Evolutionary conservation across 2,888 invertebrate genomes (phyloP), one percentile per base, ranked within the genome.

Genomic region (Polia nebulosa): DNA sequence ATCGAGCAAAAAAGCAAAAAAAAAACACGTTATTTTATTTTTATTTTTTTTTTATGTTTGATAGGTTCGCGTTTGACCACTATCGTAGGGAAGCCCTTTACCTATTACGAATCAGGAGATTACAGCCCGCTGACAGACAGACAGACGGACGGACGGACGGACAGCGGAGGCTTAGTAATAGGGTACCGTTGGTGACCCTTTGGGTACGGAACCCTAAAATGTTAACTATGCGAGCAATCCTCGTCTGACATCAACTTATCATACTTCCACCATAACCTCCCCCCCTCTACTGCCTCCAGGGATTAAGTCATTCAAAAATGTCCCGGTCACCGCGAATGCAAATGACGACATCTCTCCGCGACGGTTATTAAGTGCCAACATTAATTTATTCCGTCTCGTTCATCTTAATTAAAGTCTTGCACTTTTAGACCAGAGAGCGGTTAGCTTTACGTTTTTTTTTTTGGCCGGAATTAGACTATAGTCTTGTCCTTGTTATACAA

Each of bases 381-480:
- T 76, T 89, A 89, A 89, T 87, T 86, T 89, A 90, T 89, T 88
- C 89, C 69, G 56, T 73, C 83, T 80, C 82, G 85, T 87, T 85
- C 81, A 72, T 87, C 88, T 87, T 88, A 88, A 89, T 89, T 89
- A 88, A 88, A 86, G 86, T 86, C 89, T 85, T 89, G 89, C 89
- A 89, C 88, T 88, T 88, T 86, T 85, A 82, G 77, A 78, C 59
- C 67, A 20, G 45, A 57, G 53, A 63, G 58, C 49, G 29, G 51
- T 44, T 56, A 67, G 45, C 44, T 61, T 17, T 9, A 45, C 11
- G 13, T 13, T 53, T 60, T 62, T 49, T 49, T 61, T 57, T 25
- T n/a, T 22, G 27, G 17, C 11, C 7, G 17, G 29, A 52, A 22
- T 32, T 8, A 32, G 20, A 22, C 17, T 22, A 25, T 13, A 13